Conservation (phyloP, 2,888 invertebrate species). For the Gryllus longicercus region DNA sequence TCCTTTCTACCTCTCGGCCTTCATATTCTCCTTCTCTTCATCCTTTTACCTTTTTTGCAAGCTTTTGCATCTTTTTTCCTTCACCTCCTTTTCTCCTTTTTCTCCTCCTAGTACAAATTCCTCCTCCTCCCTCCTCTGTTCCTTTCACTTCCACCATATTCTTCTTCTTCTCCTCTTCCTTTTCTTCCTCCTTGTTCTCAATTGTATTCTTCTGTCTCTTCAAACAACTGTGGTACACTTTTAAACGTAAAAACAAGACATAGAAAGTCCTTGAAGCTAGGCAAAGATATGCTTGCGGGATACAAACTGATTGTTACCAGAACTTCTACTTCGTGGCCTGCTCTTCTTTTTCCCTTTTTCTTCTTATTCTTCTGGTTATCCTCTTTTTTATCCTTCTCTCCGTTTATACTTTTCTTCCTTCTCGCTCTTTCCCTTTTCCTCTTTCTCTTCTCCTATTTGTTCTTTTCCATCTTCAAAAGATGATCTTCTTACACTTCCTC, state of each 20-base stretch:
- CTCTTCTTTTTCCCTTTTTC: too few relatives aligned
- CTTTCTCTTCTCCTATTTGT: not conserved
- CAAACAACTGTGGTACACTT: too few relatives aligned
- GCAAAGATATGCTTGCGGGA: too few relatives aligned
- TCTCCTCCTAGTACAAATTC: not conserved
- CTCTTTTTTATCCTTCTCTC: too few relatives aligned
- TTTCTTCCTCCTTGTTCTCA: not conserved
- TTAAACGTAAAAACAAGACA: too few relatives aligned
- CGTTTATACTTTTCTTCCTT: not conserved
- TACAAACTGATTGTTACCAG: too few relatives aligned
- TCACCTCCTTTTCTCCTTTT: not conserved
- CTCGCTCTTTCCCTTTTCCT: not conserved
- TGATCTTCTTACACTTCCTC: too few relatives aligned
- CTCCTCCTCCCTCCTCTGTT: not conserved
- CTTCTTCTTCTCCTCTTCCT: not conserved
- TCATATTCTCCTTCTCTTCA: not conserved
- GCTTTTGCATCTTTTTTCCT: not conserved
- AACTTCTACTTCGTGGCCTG: too few relatives aligned
- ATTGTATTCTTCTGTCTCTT: too few relatives aligned
- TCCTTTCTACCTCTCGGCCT: not conserved
- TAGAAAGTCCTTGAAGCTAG: too few relatives aligned
- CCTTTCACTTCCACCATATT: not conserved
- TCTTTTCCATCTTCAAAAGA: not conserved
- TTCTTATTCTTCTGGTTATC: too few relatives aligned
- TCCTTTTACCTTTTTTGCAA: not conserved